phyloP scores from a whole-genome alignment of 2,113 vertebrate genomes.

The Ibidorhyncha struthersii region DNA sequence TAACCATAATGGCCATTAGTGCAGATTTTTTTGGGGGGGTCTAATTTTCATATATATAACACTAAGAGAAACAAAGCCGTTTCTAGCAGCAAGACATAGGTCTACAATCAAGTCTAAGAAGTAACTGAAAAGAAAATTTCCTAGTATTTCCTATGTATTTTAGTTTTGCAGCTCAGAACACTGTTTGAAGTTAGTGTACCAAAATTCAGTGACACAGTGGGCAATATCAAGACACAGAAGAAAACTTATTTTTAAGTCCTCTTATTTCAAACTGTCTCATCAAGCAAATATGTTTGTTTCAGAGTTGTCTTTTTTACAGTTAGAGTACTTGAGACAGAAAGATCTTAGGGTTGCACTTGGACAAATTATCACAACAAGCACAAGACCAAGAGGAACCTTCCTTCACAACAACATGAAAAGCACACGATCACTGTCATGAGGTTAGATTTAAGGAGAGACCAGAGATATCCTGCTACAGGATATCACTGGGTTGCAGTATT shows the following conservation, averaged over 20 bases:
- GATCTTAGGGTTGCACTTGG: background rate
- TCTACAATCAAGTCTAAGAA: background rate
- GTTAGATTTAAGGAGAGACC: background rate
- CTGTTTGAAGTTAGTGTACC: background rate
- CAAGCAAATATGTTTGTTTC: background rate
- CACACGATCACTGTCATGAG: rapidly evolving
- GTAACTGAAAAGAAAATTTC: background rate
- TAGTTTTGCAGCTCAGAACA: background rate
- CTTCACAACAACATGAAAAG: background rate
- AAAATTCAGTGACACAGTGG: background rate
- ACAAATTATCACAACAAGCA: background rate
- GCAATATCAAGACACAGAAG: background rate
- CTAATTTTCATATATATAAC: background rate
- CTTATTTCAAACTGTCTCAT: background rate
- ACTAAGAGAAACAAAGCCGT: background rate
- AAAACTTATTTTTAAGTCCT: background rate
- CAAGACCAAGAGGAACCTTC: background rate
- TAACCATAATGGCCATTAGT: rapidly evolving
- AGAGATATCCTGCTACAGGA: background rate
- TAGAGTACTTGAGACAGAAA: background rate
- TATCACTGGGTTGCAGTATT: background rate
- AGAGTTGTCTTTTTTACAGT: background rate
- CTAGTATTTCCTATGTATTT: background rate
- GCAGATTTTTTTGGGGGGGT: background rate
- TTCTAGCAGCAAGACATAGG: background rate